Base-by-base conservation (phyloP, 2,888 invertebrate genomes). In the Punctoribates punctum region DNA sequence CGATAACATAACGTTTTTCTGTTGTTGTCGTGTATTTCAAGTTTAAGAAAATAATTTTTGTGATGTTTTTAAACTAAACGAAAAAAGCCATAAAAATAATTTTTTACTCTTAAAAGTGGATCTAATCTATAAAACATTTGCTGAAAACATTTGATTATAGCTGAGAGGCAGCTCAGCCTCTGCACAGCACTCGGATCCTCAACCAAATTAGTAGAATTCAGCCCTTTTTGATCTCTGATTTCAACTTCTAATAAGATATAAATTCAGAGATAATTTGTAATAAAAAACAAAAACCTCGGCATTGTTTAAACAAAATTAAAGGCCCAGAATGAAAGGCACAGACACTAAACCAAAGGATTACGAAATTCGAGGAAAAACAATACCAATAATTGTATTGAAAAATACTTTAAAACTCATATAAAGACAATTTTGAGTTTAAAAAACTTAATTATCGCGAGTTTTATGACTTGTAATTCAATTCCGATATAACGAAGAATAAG, bases 21-120 rank as follows among this genome's bases (percentile, higher is more conserved):
- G 20, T 54, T 54, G n/a, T 54, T 54, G 54, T 48, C 57, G 57
- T 57, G 57, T 25, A 57, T 25, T 62, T 62, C 62, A 62, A 62
- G 29, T 62, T 62, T 62, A 27, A 20, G 6, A 6, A 8, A 54
- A 54, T n/a, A 54, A n/a, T 15, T 48, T 48, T 17, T 48, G 46
- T 48, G 3, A 34, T 48, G 46, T 48, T 48, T 48, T 11, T 8
- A 4, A 4, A 2, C 17, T 17, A 48, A 4, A 2, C 17, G 1
- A 48, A 48, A 48, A 48, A 48, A 17, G 46, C 46, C 17, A 48
- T 48, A 48, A 48, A 20, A n/a, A 20, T 8, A n/a, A 54, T 54
- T 54, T 48, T 20, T 54, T 20, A 8, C 20, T 54, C 54, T n/a
- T 54, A 48, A 17, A 11, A 48, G 46, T 48, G 46, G 15, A 54